Percentiles rank a stretch among this genome's conserved stretches.
Evolutionary conservation across 64 coral and sea anemone genomes (phyloP).

Genomic region (Hydrozoanthus tunicans): DNA sequence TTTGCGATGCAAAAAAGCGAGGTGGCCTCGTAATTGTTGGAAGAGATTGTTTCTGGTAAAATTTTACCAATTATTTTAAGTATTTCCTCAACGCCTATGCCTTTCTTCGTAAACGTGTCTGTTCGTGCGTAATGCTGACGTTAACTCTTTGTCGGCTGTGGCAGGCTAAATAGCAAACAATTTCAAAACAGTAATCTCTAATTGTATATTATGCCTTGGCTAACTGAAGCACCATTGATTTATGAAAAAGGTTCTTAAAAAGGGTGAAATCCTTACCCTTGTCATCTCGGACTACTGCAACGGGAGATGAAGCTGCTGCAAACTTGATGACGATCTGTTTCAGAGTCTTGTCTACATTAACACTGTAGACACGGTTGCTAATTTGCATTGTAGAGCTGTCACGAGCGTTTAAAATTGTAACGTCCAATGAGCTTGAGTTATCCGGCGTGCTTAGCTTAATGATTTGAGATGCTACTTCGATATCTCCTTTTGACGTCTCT

Average conservation of each 20-base stretch:
- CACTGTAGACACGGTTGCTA: not conserved
- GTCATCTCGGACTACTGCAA: not conserved
- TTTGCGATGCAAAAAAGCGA: too few species aligned
- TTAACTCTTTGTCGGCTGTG: too few species aligned
- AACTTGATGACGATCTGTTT: conserved; percentile 49
- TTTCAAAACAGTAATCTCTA: too few species aligned
- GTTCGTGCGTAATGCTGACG: too few species aligned
- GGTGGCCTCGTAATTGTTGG: too few species aligned
- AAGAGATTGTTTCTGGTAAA: too few species aligned
- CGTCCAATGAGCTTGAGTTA: conserved; percentile 48
- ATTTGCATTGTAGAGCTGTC: conserved; percentile 7
- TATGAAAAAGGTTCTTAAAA: not conserved
- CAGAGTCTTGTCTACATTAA: conserved; percentile 48
- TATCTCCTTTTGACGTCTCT: conserved; percentile 29
- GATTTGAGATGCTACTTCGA: conserved; percentile 46
- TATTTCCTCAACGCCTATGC: too few species aligned
- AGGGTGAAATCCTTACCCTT: conserved; percentile 31
- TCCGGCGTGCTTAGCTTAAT: conserved; percentile 22
- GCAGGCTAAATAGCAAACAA: too few species aligned
- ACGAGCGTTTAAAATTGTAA: conserved; percentile 42
- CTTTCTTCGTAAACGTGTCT: too few species aligned
- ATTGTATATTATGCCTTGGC: too few species aligned
- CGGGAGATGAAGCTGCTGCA: not conserved
- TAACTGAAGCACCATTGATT: not conserved
- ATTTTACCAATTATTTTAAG: too few species aligned